phyloP scores from a whole-genome alignment of 2,113 vertebrate species.

The Platichthys flesus region DNA sequence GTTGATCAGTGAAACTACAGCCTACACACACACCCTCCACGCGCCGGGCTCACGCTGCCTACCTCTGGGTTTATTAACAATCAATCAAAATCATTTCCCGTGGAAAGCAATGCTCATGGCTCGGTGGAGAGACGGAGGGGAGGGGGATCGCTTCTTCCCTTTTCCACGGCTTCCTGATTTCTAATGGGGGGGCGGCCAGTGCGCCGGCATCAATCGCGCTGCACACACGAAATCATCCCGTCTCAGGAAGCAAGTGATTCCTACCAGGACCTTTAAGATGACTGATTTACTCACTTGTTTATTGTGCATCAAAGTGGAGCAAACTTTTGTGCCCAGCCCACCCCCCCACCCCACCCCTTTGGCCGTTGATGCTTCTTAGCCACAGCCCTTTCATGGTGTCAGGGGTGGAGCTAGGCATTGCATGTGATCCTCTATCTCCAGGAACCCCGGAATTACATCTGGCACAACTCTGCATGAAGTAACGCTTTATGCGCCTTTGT shows the following conservation, averaged over 20 bases:
- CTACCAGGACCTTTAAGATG: slow-evolving; percentile 64
- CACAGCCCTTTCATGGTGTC: slow-evolving; percentile 72
- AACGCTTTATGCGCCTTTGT: slow-evolving; percentile 84
- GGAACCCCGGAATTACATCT: slow-evolving; percentile 85
- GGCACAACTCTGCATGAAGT: slow-evolving; percentile 84
- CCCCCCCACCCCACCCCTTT: slow-evolving; percentile 30
- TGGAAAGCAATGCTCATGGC: slow-evolving; percentile 61
- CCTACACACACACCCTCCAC: slow-evolving; percentile 51
- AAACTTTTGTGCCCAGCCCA: slow-evolving; percentile 67
- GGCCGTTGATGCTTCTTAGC: slow-evolving; percentile 64
- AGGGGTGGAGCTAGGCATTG: slow-evolving; percentile 67
- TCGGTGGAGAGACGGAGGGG: slow-evolving; percentile 56
- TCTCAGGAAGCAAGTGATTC: slow-evolving; percentile 68
- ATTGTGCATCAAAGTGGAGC: slow-evolving; percentile 70
- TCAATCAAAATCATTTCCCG: slow-evolving; percentile 72
- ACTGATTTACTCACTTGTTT: slow-evolving; percentile 78
- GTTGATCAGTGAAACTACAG: slow-evolving; percentile 68
- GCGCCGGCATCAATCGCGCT: slow-evolving; percentile 52
- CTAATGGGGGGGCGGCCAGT: background rate
- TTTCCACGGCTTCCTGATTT: slow-evolving; percentile 42
- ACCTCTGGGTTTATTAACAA: slow-evolving; percentile 74
- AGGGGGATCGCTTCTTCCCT: slow-evolving; percentile 58
- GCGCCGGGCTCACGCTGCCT: slow-evolving; percentile 36
- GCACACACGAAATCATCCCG: slow-evolving; percentile 60
- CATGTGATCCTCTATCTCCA: slow-evolving; percentile 78